Percentiles rank a stretch among this genome's conserved stretches.
These are phyloP conservation scores for Hipparchia sbordonii DNA, from an alignment of 2,888 invertebrate genomes.

Conservation along the genomic window DNA sequence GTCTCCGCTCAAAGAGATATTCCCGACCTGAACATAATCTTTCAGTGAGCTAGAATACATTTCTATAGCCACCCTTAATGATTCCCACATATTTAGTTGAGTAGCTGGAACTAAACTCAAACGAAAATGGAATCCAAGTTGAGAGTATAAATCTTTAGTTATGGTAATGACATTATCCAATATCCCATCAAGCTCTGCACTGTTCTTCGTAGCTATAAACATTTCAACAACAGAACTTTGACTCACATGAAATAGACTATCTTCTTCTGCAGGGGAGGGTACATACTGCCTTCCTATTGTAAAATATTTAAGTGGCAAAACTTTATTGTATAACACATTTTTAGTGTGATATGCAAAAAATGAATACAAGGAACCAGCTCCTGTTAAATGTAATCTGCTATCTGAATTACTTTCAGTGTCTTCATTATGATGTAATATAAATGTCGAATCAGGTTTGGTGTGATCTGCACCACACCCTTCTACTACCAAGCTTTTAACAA, in stretches of 20 bases:
- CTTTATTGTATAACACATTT: constrained; percentile 82
- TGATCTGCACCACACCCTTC: constrained; percentile 88
- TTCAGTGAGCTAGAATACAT: constrained; percentile 87
- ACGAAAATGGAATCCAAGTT: constrained; percentile 86
- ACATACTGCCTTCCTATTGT: constrained; percentile 87
- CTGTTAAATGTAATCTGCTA: constrained; percentile 88
- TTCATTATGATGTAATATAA: constrained; percentile 83
- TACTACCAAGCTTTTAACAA: constrained; percentile 87
- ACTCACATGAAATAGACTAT: constrained; percentile 85
- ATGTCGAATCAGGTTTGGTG: constrained; percentile 78
- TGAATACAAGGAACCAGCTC: constrained; percentile 88
- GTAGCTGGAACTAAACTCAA: constrained; percentile 84
- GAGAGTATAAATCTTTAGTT: constrained; percentile 83
- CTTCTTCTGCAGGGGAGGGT: constrained; percentile 65
- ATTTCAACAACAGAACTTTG: constrained; percentile 87
- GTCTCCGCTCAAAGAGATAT: constrained; percentile 87
- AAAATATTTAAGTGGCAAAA: constrained; percentile 87
- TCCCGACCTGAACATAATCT: constrained; percentile 88
- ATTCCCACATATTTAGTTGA: constrained; percentile 85
- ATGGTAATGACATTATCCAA: constrained; percentile 81
- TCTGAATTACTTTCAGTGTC: constrained; percentile 78
- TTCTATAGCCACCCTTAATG: constrained; percentile 86
- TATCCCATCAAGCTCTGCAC: constrained; percentile 73
- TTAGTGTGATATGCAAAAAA: constrained; percentile 89
- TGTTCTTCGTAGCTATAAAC: constrained; percentile 83